Base-by-base conservation (phyloP, 2,888 invertebrate species). In the Trisateles emortualis region DNA sequence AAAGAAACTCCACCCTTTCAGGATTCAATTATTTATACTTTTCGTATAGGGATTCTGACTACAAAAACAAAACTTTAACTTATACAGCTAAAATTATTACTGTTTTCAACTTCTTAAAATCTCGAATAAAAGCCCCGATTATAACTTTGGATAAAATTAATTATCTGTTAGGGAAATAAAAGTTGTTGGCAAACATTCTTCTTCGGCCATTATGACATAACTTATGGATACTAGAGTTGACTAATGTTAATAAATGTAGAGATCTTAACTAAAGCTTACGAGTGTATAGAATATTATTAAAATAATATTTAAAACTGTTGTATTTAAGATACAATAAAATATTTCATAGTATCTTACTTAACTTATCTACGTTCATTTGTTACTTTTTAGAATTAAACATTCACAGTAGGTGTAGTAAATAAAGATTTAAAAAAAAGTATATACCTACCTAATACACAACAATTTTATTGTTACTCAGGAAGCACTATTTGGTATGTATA, bases 91-190 rank as follows among this genome's bases (percentile, higher is more conserved):
- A 54, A 70, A 47, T 52, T 30, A 64, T 58, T 55, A 57, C 55
- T 62, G 57, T 61, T 67, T 63, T 52, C 57, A 66, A 68, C 59
- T 63, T 55, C 29, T 22, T 42, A 26, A 62, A 70, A 55, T 66
- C 53, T 59, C 60, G 62, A 67, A 69, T 68, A 62, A 67, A 67
- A 66, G 62, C 41, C 60, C 52, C 44, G 52, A 49, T 58, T 49
- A 52, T 54, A 61, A 61, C 44, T 64, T 64, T 19, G 19, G 45
- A 46, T 57, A 53, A 53, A 53, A 64, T 56, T 51, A 64, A 56
- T 53, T 56, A 52, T 49, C 49, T 45, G 40, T 30, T 30, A 51
- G 50, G 49, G 51, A 48, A 53, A 48, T 56, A 53, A 48, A 60
- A 56, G 32, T 53, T 49, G 36, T 46, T 19, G n/a, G 8, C 11